Evolutionary conservation across 2,797 vertebrate genomes (phyloP), one percentile per base, ranked within the genome.

Genomic region (Sebastes nivosus): DNA sequence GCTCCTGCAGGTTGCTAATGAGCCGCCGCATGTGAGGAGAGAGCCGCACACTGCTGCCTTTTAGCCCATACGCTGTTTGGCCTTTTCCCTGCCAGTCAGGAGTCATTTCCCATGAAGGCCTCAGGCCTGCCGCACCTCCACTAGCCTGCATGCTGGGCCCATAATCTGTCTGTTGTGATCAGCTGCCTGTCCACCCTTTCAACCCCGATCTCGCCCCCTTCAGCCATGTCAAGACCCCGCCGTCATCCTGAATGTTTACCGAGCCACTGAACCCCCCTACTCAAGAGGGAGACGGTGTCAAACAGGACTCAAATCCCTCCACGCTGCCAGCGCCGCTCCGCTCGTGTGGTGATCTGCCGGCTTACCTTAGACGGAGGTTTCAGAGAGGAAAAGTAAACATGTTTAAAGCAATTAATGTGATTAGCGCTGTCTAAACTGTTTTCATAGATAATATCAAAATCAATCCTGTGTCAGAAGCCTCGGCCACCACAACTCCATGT

Each of bases 91-190:
- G 90, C 95, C 93, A 96, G 95, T 97, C 96, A 96, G 93, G 94
- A 95, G 92, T 97, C 94, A 97, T 97, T 97, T 97, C 96, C 96
- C 93, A 93, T 89, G 91, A 94, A 96, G 95, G 94, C 93, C 92
- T 96, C 96, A 96, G 92, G 88, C 88, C 42, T 25, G 78, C 88
- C 79, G 89, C 91, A 87, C 90, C 89, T 94, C 92, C 82, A 65
- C 87, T 66, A 4, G 74, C 87, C 86, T 77, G 88, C 90, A 73
- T 71, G 81, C 84, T 82, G 79, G 84, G 87, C 87, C 95, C 93
- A 79, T 93, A 92, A 93, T 93, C 95, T 96, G 94, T 96, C 96
- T 95, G 93, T 94, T 93, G 90, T 93, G 93, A 96, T 97, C 95
- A 90, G 81, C 84, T 77, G 89, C 81, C 78, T 63, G 85, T 93